phyloP scores from a whole-genome alignment of 2,888 invertebrate species.

The Cataglyphis livida region DNA sequence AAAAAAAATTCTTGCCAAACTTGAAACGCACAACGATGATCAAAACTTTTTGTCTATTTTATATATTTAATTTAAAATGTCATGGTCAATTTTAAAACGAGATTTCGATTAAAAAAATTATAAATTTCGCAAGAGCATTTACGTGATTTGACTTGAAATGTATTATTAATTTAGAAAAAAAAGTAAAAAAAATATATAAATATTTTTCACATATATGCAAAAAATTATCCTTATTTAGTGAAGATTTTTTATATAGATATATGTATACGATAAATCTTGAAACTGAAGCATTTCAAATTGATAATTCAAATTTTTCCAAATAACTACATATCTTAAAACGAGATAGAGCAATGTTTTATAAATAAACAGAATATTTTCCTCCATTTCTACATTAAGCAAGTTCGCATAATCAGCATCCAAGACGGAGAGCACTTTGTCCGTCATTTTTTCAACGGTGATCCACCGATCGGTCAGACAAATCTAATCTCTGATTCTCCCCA shows the following conservation, averaged over 20 bases:
- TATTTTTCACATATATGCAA: neutral
- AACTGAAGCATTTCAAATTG: neutral
- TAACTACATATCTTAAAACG: neutral
- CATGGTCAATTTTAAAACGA: neutral
- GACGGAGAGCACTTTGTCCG: conserved; percentile 18
- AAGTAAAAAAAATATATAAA: neutral
- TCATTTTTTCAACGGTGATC: neutral
- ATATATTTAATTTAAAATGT: neutral
- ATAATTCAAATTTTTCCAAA: neutral
- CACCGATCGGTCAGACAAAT: neutral
- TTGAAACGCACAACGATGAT: neutral
- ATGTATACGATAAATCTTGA: neutral
- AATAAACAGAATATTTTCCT: neutral
- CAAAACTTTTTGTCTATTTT: neutral
- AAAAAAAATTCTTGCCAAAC: neutral
- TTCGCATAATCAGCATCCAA: neutral
- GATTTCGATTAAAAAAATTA: neutral
- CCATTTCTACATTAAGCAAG: neutral
- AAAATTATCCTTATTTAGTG: neutral
- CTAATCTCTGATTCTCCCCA: conserved; percentile 12
- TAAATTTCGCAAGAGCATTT: neutral
- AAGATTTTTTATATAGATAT: neutral
- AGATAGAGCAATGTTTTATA: neutral
- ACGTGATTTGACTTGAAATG: neutral
- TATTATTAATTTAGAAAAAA: neutral